Evolutionary conservation across 23 tunicate species (phyloP).

Genomic region (Halocynthia aurantium): DNA sequence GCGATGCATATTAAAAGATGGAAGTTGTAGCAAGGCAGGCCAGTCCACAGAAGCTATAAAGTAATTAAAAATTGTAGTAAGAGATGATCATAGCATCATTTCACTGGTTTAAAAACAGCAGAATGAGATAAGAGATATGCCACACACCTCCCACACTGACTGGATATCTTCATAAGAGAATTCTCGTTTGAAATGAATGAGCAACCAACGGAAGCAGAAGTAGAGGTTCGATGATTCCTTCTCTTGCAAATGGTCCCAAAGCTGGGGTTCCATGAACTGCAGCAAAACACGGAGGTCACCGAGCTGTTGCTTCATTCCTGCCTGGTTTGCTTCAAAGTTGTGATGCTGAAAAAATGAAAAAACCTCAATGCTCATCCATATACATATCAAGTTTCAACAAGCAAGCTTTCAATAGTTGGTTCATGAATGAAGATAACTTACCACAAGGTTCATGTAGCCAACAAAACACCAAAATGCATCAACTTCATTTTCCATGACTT

Average conservation of each 20-base stretch:
- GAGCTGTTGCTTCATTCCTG: slow-evolving; percentile 84
- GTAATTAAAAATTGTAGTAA: background rate
- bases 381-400: background rate
- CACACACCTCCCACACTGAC: slow-evolving; percentile 78
- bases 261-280: slow-evolving; percentile 60
- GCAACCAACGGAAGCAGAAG: slow-evolving; percentile 94
- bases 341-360: slow-evolving; percentile 42
- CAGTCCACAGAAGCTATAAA: slow-evolving; percentile 72
- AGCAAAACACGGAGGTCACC: slow-evolving; percentile 53
- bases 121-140: background rate
- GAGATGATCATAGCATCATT: slow-evolving; percentile 1
- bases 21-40: slow-evolving; percentile 67
- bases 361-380: background rate
- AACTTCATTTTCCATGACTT: slow-evolving; percentile 65
- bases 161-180: slow-evolving; percentile 79
- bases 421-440: slow-evolving; percentile 6
- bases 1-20: slow-evolving; percentile 70
- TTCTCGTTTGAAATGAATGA: slow-evolving; percentile 81
- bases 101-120: background rate
- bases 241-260: slow-evolving; percentile 63
- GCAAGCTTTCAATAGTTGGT: background rate
- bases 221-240: slow-evolving; percentile 81
- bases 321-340: slow-evolving; percentile 67
- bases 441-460: slow-evolving; percentile 84
- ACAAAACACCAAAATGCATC: slow-evolving; percentile 96